Percentiles rank a stretch among this genome's conserved stretches.
phyloP scores from a whole-genome alignment of 2,113 vertebrate genomes.

The Phyllostomus discolor region DNA sequence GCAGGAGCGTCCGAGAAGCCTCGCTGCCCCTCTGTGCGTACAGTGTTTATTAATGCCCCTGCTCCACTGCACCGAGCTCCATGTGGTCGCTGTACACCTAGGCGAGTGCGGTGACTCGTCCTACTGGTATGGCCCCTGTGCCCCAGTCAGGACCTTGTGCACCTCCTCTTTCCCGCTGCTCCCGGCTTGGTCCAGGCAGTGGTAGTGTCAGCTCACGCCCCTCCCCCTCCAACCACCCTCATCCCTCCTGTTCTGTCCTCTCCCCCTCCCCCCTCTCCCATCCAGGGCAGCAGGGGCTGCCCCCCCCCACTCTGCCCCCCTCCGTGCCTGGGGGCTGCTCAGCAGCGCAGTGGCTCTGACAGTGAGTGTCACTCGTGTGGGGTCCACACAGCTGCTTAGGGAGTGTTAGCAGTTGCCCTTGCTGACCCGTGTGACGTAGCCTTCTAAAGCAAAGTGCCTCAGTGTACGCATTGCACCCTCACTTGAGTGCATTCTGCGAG shows the following conservation, averaged over 20 bases:
- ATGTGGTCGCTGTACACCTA: fast-evolving
- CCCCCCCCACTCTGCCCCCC: neutral
- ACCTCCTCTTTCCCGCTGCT: neutral
- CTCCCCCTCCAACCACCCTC: neutral
- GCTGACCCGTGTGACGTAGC: neutral
- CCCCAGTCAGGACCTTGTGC: neutral
- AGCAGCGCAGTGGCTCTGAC: neutral
- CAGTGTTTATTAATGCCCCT: fast-evolving
- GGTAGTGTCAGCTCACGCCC: neutral
- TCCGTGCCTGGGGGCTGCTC: neutral
- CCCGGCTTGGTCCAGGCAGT: neutral
- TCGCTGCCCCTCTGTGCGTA: fast-evolving
- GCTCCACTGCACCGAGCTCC: fast-evolving
- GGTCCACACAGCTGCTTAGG: neutral
- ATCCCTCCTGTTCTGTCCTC: neutral
- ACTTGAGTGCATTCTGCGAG: fast-evolving
- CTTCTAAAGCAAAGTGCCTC: neutral
- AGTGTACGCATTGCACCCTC: neutral
- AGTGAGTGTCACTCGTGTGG: neutral
- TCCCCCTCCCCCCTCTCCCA: neutral
- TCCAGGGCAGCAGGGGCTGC: neutral
- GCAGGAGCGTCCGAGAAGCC: fast-evolving
- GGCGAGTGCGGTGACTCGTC: too few relatives aligned
- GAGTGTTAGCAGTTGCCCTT: too few relatives aligned
- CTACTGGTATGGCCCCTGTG: neutral